Evolutionary conservation across 92 coral and sea anemone genomes (phyloP), one percentile per base, ranked within the genome.

Genomic region (Isaurus tuberculatus): DNA sequence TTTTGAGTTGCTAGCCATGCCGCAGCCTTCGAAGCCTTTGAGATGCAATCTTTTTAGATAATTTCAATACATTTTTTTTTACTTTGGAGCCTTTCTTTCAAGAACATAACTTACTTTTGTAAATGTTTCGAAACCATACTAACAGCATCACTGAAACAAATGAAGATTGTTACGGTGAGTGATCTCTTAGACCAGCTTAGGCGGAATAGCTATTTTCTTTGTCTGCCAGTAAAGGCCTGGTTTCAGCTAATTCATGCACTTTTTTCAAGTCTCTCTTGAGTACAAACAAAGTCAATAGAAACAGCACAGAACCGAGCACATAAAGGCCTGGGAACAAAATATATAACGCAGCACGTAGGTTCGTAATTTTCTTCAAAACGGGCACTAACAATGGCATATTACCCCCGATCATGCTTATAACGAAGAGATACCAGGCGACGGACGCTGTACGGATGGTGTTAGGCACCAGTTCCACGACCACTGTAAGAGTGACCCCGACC

Each of bases 401-500:
- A 10, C 99, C 99, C n/a, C 96, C 98, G 72, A 96, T 96, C 7
- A 96, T 96, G 20, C 94, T 85, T 63, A 96, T 96, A 25, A 96
- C 81, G 58, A 96, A 94, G 26, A 92, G 88, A 74, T 96, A 96
- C 46, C 90, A 91, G 31, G 98, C 99, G 8, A 96, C 88, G 3
- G 98, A 89, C 0, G 99, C 89, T 5, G 96, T 90, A 36, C 99
- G 99, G 40, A 94, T 91, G 30, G 93, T 60, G 51, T 73, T 85
- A 8, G 99, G 99, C 3, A 94, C 99, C 28, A 96, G 92, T 72
- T 96, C 99, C 4, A 94, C 98, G 0, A 96, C 97, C 2, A 96
- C 97, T 2, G 99, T 95, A 23, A 96, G 85, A 3, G 99, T 94
- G 4, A 95, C 98, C 22, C 98, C 98, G 2, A 95, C 97, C 98